Conservation (phyloP, 2,797 vertebrate species). For the Leucoraja ocellata region DNA sequence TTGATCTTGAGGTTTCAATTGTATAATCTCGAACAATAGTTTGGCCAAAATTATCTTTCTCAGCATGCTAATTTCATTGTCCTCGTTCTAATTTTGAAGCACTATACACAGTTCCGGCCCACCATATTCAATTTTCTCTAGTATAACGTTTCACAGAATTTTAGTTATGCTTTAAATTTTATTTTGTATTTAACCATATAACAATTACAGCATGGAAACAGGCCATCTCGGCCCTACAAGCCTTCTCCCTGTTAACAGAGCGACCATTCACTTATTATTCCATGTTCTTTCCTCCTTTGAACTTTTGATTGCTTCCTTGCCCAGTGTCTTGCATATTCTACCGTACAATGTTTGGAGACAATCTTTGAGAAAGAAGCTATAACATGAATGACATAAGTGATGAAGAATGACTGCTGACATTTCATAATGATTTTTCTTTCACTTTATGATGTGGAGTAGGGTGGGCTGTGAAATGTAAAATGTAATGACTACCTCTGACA, state of each 20-base stretch:
- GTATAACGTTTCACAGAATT: neutral
- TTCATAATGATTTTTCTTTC: neutral
- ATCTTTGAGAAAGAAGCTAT: neutral
- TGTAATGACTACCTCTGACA: neutral
- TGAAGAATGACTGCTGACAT: neutral
- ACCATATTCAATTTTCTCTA: neutral
- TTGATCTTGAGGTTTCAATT: neutral
- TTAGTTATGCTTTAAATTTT: neutral
- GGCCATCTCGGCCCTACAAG: no score
- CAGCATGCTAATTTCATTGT: neutral
- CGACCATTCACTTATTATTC: neutral
- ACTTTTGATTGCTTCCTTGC: neutral
- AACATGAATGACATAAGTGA: neutral
- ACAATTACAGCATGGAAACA: no score
- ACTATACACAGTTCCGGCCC: neutral
- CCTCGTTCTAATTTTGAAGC: neutral
- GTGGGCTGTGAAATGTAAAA: neutral
- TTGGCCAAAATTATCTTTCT: neutral
- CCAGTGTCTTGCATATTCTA: neutral
- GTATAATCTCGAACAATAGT: neutral
- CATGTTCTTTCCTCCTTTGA: neutral
- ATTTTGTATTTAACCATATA: neutral
- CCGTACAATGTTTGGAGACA: neutral
- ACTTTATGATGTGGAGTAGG: neutral
- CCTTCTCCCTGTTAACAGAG: neutral